A percentile compares a stretch with the other conserved stretches of the same genome.
Conservation (phyloP, 2,888 invertebrate genomes). For the Pterostichus niger region DNA sequence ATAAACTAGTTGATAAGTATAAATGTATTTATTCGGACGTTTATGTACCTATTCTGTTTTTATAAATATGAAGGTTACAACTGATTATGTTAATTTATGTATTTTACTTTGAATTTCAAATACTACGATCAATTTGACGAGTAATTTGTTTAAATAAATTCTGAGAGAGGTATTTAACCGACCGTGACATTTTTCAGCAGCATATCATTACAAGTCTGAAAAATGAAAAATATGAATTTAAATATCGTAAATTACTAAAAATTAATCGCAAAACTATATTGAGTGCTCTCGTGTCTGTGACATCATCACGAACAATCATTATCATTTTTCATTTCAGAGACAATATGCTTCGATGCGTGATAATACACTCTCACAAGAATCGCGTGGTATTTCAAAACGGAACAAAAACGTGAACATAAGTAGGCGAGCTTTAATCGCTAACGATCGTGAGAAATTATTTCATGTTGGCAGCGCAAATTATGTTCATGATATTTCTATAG, state of each 20-base stretch:
- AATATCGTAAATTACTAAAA: constrained; percentile 11
- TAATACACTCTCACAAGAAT: constrained; percentile 1
- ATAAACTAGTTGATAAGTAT: background rate
- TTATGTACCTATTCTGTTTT: background rate
- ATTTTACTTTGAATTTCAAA: constrained; percentile 63
- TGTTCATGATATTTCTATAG: background rate
- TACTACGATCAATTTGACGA: constrained; percentile 54
- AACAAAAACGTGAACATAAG: constrained; percentile 8
- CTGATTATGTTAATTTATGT: constrained; percentile 65
- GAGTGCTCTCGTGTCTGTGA: constrained; percentile 6
- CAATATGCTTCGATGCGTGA: background rate
- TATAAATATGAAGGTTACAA: constrained; percentile 54
- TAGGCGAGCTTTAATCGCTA: constrained; percentile 15
- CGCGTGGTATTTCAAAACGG: constrained; percentile 4
- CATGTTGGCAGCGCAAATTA: background rate
- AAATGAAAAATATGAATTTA: constrained; percentile 27
- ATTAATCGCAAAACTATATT: constrained; percentile 1
- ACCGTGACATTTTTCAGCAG: constrained; percentile 58
- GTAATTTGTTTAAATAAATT: constrained; percentile 63
- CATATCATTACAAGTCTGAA: constrained; percentile 31
- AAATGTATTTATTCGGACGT: background rate
- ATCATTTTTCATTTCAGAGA: background rate
- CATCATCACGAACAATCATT: constrained; percentile 1
- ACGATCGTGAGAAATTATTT: constrained; percentile 12
- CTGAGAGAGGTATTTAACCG: constrained; percentile 60